Conservation (phyloP, 2,797 vertebrate species). For the Lycodopsis pacificus region DNA sequence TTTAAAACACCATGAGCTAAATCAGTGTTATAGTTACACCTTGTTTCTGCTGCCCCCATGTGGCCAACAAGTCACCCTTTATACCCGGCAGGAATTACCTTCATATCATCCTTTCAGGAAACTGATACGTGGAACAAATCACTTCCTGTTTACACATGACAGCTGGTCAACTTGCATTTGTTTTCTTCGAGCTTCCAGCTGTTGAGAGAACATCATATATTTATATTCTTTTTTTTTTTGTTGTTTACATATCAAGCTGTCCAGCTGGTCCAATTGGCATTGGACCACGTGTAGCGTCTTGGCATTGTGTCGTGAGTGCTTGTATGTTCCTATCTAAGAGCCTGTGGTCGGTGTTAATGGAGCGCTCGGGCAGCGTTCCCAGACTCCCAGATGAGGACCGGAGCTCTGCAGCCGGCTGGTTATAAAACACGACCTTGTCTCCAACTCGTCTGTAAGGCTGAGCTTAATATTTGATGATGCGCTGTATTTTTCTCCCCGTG, state of each 20-base stretch:
- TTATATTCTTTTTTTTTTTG: neutral
- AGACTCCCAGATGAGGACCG: slow-evolving; percentile 51
- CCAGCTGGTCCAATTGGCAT: slow-evolving; percentile 31
- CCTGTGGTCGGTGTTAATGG: slow-evolving; percentile 46
- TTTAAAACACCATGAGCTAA: neutral
- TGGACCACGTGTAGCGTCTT: slow-evolving; percentile 31
- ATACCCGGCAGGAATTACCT: neutral
- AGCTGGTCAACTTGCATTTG: neutral
- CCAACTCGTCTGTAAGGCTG: slow-evolving; percentile 47
- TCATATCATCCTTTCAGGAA: neutral
- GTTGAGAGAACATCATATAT: neutral
- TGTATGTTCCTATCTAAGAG: slow-evolving; percentile 15
- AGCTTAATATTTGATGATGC: slow-evolving; percentile 74
- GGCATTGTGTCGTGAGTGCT: slow-evolving; percentile 37
- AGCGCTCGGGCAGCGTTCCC: slow-evolving; percentile 58
- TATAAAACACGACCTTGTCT: slow-evolving; percentile 71
- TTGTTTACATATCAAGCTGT: neutral
- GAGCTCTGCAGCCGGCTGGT: slow-evolving; percentile 41
- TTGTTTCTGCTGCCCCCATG: neutral
- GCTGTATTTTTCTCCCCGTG: slow-evolving; percentile 58
- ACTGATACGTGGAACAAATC: neutral
- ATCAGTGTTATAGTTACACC: neutral
- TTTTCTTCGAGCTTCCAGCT: slow-evolving; percentile 1
- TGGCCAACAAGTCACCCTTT: neutral
- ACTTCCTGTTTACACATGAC: slow-evolving; percentile 3